phyloP scores from a whole-genome alignment of 2,888 invertebrate species.

The Tethea ocularis region DNA sequence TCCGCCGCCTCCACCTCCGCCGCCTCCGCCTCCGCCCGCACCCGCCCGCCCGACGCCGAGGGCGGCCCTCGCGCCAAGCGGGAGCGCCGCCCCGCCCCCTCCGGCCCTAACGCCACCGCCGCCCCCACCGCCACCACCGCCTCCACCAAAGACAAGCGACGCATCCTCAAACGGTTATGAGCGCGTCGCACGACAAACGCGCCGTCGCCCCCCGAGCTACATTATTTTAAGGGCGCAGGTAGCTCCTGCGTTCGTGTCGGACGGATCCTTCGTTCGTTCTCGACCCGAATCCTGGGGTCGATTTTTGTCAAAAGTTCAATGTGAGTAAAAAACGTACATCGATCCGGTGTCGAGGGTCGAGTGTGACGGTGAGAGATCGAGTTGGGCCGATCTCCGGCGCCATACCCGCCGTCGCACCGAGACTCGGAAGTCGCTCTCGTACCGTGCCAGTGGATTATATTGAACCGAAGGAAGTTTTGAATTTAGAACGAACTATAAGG shows the following conservation, averaged over 20 bases:
- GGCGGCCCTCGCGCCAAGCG: constrained; percentile 86
- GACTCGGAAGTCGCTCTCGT: not conserved
- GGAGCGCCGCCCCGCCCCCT: constrained; percentile 86
- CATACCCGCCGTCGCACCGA: not conserved
- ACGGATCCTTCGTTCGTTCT: not conserved
- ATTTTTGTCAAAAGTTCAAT: not conserved
- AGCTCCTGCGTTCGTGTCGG: not conserved
- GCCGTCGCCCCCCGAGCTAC: not conserved
- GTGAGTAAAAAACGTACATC: not conserved
- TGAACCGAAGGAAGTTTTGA: not conserved
- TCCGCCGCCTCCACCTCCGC: constrained; percentile 41
- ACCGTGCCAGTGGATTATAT: too few species aligned
- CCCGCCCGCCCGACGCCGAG: too few species aligned
- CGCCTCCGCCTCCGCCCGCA: constrained; percentile 64
- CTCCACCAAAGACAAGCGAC: constrained; percentile 50
- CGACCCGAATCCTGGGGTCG: not conserved
- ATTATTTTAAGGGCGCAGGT: too few species aligned
- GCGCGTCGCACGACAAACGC: constrained; percentile 14
- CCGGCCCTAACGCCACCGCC: constrained; percentile 75
- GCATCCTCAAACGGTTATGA: constrained; percentile 67
- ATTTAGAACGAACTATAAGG: not conserved
- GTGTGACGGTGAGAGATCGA: not conserved
- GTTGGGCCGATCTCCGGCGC: too few species aligned
- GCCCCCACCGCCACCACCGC: constrained; percentile 17
- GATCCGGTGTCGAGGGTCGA: not conserved